Base-by-base conservation (phyloP, 2,888 invertebrate species). In the Nephrotoma appendiculata region DNA sequence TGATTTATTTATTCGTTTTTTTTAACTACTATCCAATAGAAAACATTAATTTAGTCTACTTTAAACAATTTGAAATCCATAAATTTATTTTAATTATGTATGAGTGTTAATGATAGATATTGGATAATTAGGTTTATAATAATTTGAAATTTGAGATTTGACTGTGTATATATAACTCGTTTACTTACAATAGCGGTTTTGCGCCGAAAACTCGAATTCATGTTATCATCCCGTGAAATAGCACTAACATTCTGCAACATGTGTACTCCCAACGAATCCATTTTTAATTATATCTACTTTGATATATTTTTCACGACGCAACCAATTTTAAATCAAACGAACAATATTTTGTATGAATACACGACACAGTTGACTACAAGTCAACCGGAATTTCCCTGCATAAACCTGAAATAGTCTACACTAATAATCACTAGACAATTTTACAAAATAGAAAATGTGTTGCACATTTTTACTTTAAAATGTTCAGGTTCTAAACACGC, bases 201-300 rank as follows among this genome's bases (percentile, higher is more conserved):
- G 87, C 89, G 88, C 71, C 91, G 89, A 89, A 94, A 94, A 88
- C 93, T 92, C 41, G 86, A 86, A 87, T 92, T 92, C 89, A 92
- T 89, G 89, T 95, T 95, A 91, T 95, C 95, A 88, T 95, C 93
- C 85, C 93, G 93, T 88, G 95, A 93, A n/a, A 94, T 94, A 86
- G 93, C 93, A 41, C 93, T 91, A 19, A 93, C 93, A 89, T 93
- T 93, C 42, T 86, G 86, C 42, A 86, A 52, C 87, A 93, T 93
- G 89, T 94, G 90, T 87, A 93, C 93, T 41, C 94, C 94, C 94
- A 94, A 94, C 87, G 93, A 93, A 92, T 94, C 94, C 94, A 94
- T 94, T 87, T 71, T 86, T 15, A 41, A 48, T 48, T 9, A 48
- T n/a, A 31, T 44, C 44, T 31, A 31, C 31, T 2, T 31, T 31